Evolutionary conservation across 2,888 invertebrate genomes (phyloP), one percentile per base, ranked within the genome.

Genomic region (Phorcus lineatus): DNA sequence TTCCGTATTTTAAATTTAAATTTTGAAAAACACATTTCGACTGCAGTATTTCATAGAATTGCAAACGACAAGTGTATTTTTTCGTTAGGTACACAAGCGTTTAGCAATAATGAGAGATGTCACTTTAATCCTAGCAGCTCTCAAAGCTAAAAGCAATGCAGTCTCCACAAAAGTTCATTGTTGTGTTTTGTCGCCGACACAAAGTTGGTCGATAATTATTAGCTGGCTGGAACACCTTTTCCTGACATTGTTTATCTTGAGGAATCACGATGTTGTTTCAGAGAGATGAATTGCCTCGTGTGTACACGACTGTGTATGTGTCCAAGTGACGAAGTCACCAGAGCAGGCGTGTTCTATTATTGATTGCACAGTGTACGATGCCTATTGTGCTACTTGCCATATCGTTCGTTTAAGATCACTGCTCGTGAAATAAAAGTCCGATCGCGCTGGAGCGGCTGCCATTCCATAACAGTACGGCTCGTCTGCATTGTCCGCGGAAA

Each of bases 401-500:
- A 19, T 40, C 70, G 70, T 70, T 36, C 36, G 70, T 31, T 70
- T 36, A 40, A 70, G 70, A 36, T 70, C 70, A 40, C 31, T 36
- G 36, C 70, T 36, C 19, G 28, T 70, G 40, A 70, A 28, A 70
- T 70, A 70, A 70, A 70, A 70, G 70, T 36, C 70, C 70, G 70
- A 70, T 70, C 70, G 17, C 31, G 36, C 17, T 19, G 70, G 24
- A 70, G 31, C 70, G 70, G 70, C 70, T 36, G 31, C 70, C 40
- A 70, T 70, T 70, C 70, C 70, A 70, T 36, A 28, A 36, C 70
- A 70, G 31, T 70, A 17, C 36, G 70, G 76, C 55, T 76, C 55
- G 53, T 76, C 76, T 76, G 54, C 54, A 62, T 79, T 79, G 74
- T 79, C 40, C 52, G 36, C 52, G 52, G 53, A 54, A 84, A 83